Conservation (phyloP, 2,113 vertebrate genomes). For the Recurvirostra avosetta region DNA sequence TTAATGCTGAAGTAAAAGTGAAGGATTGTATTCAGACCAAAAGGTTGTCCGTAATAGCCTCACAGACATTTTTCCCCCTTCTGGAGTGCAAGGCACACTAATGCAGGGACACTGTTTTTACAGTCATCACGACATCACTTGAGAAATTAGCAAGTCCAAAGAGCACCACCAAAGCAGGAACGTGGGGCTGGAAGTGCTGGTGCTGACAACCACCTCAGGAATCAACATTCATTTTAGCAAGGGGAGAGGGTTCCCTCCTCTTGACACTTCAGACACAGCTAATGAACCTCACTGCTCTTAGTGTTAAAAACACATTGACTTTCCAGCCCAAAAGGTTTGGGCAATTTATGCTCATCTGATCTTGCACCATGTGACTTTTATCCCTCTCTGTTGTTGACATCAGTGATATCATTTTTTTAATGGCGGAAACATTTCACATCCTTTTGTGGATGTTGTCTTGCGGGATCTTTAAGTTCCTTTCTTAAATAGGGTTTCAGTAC, state of each 20-base stretch:
- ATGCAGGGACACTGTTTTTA: neutral
- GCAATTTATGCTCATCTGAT: neutral
- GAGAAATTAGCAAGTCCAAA: neutral
- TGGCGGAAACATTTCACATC: neutral
- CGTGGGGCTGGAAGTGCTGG: neutral
- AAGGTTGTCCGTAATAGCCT: neutral
- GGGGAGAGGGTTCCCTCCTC: neutral
- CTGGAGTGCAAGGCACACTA: neutral
- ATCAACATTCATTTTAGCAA: neutral
- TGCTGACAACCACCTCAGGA: neutral
- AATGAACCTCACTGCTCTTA: neutral
- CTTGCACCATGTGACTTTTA: neutral
- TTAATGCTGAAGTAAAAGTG: neutral
- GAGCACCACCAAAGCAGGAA: neutral
- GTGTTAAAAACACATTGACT: neutral
- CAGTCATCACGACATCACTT: fast-evolving
- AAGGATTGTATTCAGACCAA: neutral
- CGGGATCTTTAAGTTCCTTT: neutral
- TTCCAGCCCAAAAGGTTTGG: neutral
- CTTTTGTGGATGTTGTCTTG: neutral
- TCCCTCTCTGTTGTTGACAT: neutral
- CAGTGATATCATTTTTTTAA: neutral
- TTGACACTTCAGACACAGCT: neutral
- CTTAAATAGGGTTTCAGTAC: neutral
- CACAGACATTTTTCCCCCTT: fast-evolving